Percentiles rank a stretch among this genome's conserved stretches.
phyloP scores from a whole-genome alignment of 1,140 invertebrate genomes.

The Muscidifurax raptorellus region DNA sequence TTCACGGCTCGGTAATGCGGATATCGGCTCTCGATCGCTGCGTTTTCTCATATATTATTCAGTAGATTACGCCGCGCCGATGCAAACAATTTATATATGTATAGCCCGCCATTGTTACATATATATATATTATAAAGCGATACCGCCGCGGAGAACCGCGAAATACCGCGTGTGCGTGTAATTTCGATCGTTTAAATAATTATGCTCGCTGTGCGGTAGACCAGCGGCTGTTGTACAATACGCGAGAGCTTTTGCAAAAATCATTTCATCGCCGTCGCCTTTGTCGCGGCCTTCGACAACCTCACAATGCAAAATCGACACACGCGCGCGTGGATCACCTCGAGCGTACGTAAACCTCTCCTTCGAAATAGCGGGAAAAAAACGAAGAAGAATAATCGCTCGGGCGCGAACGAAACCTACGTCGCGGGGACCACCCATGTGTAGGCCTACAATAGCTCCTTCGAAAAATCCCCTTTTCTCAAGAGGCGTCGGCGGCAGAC shows the following conservation, averaged over 20 bases:
- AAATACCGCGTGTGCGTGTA: too few species aligned
- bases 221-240: too few species aligned
- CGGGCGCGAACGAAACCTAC: background rate
- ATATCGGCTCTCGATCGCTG: background rate
- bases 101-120: background rate
- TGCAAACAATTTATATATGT: background rate
- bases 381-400: background rate
- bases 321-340: background rate
- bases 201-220: too few species aligned
- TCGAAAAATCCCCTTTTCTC: constrained; percentile 54
- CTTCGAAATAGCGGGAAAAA: too few species aligned
- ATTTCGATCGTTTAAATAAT: background rate
- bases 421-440: constrained; percentile 61
- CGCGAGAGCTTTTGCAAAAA: too few species aligned
- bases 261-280: too few species aligned
- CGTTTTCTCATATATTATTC: background rate
- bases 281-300: background rate
- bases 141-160: too few species aligned
- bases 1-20: constrained; percentile 2
- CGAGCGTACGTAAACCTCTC: background rate
- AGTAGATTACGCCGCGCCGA: background rate
- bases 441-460: constrained; percentile 26
- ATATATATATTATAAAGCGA: too few species aligned
- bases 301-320: background rate
- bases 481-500: constrained; percentile 61